Conservation (phyloP, 2,113 vertebrate species). For the Heterocephalus glaber region DNA sequence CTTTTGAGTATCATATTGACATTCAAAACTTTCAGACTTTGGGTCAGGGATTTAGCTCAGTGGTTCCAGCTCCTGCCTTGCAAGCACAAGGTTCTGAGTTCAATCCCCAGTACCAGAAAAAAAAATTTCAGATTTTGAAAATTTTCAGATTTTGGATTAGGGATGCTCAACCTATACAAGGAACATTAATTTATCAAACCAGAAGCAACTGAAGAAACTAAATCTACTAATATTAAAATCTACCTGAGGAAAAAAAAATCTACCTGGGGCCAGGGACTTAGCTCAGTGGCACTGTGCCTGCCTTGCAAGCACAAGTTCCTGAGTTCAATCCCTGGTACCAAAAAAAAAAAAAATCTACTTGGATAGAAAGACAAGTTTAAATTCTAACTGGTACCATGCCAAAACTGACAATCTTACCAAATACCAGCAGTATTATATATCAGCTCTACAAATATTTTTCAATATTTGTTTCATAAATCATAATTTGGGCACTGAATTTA, state of each 20-base stretch:
- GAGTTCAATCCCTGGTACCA: no score
- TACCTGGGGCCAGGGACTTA: no score
- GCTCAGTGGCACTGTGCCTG: no score
- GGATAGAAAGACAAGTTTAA: neutral
- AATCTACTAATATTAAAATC: neutral
- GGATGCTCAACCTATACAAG: neutral
- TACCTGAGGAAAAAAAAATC: no score
- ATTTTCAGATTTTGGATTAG: neutral
- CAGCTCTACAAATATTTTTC: neutral
- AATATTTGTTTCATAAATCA: neutral
- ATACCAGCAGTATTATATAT: neutral
- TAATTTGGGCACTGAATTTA: neutral
- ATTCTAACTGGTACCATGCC: neutral
- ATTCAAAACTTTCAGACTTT: neutral
- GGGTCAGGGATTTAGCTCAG: no score
- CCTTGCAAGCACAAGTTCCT: no score
- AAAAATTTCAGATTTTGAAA: neutral
- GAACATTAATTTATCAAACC: neutral
- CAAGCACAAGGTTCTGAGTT: no score
- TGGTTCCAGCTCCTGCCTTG: no score
- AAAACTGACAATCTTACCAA: conserved; percentile 13
- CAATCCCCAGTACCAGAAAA: no score
- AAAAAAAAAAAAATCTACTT: neutral
- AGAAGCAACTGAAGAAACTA: neutral
- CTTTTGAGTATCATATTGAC: neutral